phyloP scores from a whole-genome alignment of 1,140 invertebrate species.

The Druon quercuslanigerum region DNA sequence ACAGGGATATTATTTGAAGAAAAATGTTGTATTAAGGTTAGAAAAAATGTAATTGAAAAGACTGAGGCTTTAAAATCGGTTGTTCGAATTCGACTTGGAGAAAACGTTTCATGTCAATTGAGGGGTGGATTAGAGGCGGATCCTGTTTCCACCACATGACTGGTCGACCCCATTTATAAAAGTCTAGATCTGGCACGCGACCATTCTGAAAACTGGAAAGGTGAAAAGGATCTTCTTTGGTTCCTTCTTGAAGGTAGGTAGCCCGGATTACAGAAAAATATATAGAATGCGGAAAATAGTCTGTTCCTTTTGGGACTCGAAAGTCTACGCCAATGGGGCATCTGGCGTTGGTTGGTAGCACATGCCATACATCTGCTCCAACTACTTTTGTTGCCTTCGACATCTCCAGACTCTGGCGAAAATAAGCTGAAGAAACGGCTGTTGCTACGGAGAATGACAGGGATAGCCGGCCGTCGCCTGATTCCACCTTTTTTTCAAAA shows the following conservation, averaged over 20 bases:
- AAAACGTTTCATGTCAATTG: not conserved
- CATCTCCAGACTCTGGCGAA: slow-evolving; percentile 54
- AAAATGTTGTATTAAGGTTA: not conserved
- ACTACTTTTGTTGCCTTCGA: slow-evolving; percentile 69
- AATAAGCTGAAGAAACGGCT: slow-evolving; percentile 54
- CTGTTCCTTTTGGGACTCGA: slow-evolving; percentile 47
- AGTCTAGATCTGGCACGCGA: slow-evolving; percentile 57
- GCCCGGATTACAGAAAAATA: not conserved
- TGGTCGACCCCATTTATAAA: slow-evolving; percentile 42
- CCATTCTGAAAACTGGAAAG: slow-evolving; percentile 41
- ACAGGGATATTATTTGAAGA: too few species aligned
- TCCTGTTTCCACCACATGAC: slow-evolving; percentile 40
- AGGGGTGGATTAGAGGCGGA: not conserved
- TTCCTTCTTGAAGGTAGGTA: slow-evolving; percentile 20
- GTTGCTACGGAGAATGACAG: slow-evolving; percentile 55
- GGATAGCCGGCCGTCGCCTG: not conserved
- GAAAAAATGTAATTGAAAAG: not conserved
- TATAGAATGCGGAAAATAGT: too few species aligned
- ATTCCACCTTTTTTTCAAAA: slow-evolving; percentile 34
- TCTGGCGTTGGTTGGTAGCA: slow-evolving; percentile 73
- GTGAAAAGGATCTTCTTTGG: slow-evolving; percentile 40
- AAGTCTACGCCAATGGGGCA: slow-evolving; percentile 72
- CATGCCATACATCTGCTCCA: slow-evolving; percentile 73
- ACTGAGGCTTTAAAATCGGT: not conserved
- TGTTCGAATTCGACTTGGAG: not conserved